phyloP scores from a whole-genome alignment of 2,888 invertebrate species.

The Yponomeuta evonymella region DNA sequence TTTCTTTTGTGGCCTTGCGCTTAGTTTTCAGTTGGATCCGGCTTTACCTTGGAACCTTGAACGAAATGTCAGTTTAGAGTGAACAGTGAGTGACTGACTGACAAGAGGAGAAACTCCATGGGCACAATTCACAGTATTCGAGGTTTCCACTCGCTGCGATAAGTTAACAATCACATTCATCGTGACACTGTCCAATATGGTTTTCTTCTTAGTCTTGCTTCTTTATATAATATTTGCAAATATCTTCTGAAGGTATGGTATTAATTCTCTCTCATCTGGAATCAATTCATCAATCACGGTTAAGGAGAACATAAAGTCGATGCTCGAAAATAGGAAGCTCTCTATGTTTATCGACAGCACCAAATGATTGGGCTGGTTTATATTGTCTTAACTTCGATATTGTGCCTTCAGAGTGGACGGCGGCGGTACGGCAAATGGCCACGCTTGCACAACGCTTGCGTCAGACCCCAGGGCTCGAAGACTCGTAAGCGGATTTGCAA shows the following conservation, averaged over 20 bases:
- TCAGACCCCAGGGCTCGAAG: background rate
- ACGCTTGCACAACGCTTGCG: background rate
- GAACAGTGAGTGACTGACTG: background rate
- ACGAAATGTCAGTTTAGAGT: background rate
- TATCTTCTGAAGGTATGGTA: no score
- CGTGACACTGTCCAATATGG: no score
- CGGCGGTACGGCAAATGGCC: background rate
- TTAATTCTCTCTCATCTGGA: no score
- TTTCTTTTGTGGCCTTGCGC: background rate
- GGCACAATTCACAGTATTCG: background rate
- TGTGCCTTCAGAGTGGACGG: background rate
- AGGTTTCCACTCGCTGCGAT: background rate
- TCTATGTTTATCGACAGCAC: no score
- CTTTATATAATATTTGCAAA: no score
- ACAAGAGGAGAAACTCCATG: background rate
- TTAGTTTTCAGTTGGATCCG: background rate
- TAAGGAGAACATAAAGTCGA: no score
- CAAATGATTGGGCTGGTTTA: no score
- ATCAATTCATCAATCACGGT: no score
- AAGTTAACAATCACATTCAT: no score
- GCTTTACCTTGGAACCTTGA: background rate
- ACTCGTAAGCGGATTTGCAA: background rate
- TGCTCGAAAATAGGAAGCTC: no score
- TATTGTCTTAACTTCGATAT: background rate
- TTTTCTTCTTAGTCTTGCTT: no score